These are phyloP conservation scores for Phaethornis superciliosus DNA, from an alignment of 2,113 vertebrate genomes.

Conservation along the genomic window DNA sequence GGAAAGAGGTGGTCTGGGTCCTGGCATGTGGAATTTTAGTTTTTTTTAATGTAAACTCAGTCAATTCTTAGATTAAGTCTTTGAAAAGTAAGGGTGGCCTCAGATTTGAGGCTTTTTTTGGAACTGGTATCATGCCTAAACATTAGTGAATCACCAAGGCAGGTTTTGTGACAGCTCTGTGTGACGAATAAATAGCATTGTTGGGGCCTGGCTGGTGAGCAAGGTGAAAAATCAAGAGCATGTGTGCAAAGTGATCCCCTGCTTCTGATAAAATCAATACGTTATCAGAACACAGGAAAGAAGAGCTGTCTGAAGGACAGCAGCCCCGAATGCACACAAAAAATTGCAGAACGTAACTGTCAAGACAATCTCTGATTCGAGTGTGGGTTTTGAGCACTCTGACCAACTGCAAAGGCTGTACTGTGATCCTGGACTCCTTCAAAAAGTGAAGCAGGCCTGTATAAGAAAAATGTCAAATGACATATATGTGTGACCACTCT, in stretches of 20 bases:
- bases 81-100: background rate
- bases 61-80: background rate
- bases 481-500: background rate
- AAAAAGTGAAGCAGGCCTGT: background rate
- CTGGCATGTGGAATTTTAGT: rapidly evolving
- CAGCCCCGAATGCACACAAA: background rate
- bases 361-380: background rate
- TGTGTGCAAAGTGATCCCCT: background rate
- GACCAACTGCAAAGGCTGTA: background rate
- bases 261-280: background rate
- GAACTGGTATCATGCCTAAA: background rate
- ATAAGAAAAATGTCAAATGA: background rate
- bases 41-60: background rate
- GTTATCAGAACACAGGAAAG: background rate
- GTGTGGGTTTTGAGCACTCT: background rate
- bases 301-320: background rate
- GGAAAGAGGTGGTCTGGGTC: background rate
- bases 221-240: background rate
- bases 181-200: background rate
- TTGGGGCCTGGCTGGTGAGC: background rate
- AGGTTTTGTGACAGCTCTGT: background rate
- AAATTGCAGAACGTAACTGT: background rate
- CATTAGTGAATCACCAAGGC: background rate
- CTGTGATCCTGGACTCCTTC: background rate
- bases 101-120: background rate